Percentiles rank a stretch among this genome's conserved stretches.
phyloP scores from a whole-genome alignment of 1,140 invertebrate species.

The Ips nitidus region DNA sequence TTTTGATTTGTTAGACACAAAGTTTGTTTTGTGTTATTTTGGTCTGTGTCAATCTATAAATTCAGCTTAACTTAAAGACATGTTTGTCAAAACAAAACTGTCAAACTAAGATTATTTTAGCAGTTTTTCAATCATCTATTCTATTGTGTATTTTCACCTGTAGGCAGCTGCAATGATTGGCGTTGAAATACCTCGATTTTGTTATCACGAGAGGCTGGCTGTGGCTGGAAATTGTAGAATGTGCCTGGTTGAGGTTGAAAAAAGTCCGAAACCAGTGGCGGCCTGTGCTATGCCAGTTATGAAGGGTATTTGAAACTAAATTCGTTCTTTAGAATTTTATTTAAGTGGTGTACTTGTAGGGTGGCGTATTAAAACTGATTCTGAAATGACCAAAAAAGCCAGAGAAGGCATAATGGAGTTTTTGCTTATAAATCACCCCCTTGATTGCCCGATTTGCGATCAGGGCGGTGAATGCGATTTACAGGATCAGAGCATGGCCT shows the following conservation, averaged over 20 bases:
- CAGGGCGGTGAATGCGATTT: slow-evolving; percentile 99
- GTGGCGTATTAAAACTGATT: slow-evolving; percentile 96
- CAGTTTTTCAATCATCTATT: too few species aligned
- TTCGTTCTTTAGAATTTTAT: background rate
- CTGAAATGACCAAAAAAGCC: slow-evolving; percentile 91
- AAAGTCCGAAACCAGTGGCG: slow-evolving; percentile 91
- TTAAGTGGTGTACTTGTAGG: slow-evolving; percentile 34
- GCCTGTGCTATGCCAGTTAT: slow-evolving; percentile 99
- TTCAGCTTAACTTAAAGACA: too few species aligned
- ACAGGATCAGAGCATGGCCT: slow-evolving; percentile 99
- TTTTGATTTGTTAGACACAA: too few species aligned
- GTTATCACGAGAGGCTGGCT: slow-evolving; percentile 97
- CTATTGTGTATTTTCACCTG: background rate
- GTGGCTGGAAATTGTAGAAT: slow-evolving; percentile 99
- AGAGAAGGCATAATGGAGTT: slow-evolving; percentile 99
- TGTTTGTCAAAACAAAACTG: too few species aligned
- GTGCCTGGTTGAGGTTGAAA: slow-evolving; percentile 99
- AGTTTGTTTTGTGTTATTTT: too few species aligned
- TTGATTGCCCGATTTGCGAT: slow-evolving; percentile 99
- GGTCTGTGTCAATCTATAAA: too few species aligned
- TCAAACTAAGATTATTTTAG: too few species aligned
- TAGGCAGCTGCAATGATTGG: slow-evolving; percentile 89
- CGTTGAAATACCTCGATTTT: slow-evolving; percentile 98
- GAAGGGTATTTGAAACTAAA: slow-evolving; percentile 70
- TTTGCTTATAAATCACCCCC: slow-evolving; percentile 94